Conservation (phyloP, 2,797 vertebrate genomes). For the Crenuchus spilurus region DNA sequence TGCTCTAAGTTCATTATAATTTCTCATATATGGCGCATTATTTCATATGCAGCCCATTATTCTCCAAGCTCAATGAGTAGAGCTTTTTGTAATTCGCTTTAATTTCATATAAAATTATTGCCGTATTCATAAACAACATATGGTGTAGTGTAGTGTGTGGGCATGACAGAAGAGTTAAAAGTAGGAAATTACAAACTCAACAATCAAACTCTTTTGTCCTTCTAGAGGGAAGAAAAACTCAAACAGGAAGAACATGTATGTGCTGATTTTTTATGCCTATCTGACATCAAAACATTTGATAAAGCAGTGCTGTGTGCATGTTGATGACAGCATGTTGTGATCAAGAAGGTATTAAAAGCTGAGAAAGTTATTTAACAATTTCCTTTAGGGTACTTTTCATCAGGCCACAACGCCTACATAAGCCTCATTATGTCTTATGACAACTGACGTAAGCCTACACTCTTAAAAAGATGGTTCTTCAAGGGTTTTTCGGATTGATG, state of each 20-base stretch:
- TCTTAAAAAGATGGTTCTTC: too few species aligned
- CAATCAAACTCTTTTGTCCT: conserved; percentile 32
- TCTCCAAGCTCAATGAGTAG: conserved; percentile 38
- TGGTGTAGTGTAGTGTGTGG: conserved; percentile 44
- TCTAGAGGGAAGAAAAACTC: neutral
- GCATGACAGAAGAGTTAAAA: conserved; percentile 29
- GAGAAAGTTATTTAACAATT: too few species aligned
- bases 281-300: conserved; percentile 7
- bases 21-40: conserved; percentile 43
- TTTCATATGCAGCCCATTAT: conserved; percentile 49
- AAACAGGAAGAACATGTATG: conserved; percentile 16
- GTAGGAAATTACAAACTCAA: conserved; percentile 43
- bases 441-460: too few species aligned
- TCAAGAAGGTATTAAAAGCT: conserved; percentile 29
- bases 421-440: too few species aligned
- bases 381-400: too few species aligned
- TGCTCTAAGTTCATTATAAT: conserved; percentile 49
- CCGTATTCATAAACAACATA: conserved; percentile 53
- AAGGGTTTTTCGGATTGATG: too few species aligned
- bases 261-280: neutral
- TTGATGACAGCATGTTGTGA: neutral
- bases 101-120: conserved; percentile 58
- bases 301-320: neutral
- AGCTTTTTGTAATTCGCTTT: conserved; percentile 54
- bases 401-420: too few species aligned